Conservation (phyloP, 2,113 vertebrate genomes). For the Gulo gulo region DNA sequence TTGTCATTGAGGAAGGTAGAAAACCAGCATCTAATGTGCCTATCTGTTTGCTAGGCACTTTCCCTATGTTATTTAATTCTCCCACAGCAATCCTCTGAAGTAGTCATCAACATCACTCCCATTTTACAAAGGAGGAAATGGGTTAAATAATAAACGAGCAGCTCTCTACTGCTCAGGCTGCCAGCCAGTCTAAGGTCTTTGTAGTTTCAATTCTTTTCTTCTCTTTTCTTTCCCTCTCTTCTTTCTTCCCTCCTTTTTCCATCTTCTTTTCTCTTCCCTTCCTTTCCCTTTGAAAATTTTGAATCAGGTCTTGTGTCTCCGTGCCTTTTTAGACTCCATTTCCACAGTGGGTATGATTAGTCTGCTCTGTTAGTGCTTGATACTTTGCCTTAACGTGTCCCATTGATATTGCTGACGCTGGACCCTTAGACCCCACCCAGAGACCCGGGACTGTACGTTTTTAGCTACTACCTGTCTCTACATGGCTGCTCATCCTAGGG, state of each 20-base stretch:
- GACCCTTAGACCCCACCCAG: no score
- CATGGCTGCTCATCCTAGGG: background rate
- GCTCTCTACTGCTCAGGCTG: background rate
- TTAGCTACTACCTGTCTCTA: background rate
- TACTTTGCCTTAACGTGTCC: background rate
- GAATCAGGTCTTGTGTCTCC: background rate
- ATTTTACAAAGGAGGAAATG: constrained; percentile 16
- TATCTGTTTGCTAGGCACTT: background rate
- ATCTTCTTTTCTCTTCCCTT: background rate
- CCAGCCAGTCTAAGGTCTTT: background rate
- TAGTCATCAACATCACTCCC: background rate
- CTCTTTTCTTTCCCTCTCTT: background rate
- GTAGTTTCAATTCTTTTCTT: background rate
- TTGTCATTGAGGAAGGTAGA: constrained; percentile 23
- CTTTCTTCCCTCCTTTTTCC: background rate
- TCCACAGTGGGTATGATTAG: background rate
- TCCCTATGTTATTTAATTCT: background rate
- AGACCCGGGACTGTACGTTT: background rate
- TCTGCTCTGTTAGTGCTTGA: background rate
- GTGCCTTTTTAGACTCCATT: background rate
- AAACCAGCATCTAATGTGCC: background rate
- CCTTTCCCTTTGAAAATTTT: background rate
- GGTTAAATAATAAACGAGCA: background rate
- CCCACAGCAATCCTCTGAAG: background rate
- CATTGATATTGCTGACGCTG: background rate